Evolutionary conservation across 2,888 invertebrate genomes (phyloP), one percentile per base, ranked within the genome.

Genomic region (Coecobrya sp.): DNA sequence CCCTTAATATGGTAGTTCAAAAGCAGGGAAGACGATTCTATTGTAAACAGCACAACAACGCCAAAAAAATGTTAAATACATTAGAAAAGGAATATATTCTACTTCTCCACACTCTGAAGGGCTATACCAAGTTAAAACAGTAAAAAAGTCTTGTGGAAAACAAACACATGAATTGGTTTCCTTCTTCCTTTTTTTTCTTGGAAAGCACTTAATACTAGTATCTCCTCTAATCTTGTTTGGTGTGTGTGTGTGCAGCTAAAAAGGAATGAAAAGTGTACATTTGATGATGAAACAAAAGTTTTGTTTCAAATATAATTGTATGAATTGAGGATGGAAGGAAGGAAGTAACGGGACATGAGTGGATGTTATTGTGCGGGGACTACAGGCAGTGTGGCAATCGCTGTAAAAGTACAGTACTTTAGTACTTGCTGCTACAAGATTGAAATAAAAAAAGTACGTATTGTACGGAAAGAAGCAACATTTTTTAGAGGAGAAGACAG

Each of bases 211-310:
- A n/a, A n/a, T n/a, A 30, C 36, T n/a, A 16, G 73, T 73, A 73
- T 73, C 85, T 86, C 68, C 68, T 25, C 68, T 86, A 42, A 68
- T 86, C 19, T 73, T 5, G n/a, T 68, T 11, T 27, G 55, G 55
- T n/a, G 11, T 11, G 55, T n/a, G 22, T 27, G 73, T 42, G 73
- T 19, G 70, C 27, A 86, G 49, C 45, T 49, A 86, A 86, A 73
- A 86, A 68, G 52, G 11, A 1, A 52, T 45, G 52, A 86, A 65
- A 86, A 86, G 68, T 68, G 68, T 86, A 25, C 70, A 68, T 68
- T 86, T 86, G 85, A 86, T 86, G 85, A 45, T 65, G 85, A 86
- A 73, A 73, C 73, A 73, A 86, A 86, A 86, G 49, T 86, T 86
- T 86, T 86, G 62, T 68, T 68, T 86, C 62, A 49, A 30, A 52